These are phyloP conservation scores for Argopecten irradians DNA, from an alignment of 1,140 invertebrate species.

Conservation along the genomic window DNA sequence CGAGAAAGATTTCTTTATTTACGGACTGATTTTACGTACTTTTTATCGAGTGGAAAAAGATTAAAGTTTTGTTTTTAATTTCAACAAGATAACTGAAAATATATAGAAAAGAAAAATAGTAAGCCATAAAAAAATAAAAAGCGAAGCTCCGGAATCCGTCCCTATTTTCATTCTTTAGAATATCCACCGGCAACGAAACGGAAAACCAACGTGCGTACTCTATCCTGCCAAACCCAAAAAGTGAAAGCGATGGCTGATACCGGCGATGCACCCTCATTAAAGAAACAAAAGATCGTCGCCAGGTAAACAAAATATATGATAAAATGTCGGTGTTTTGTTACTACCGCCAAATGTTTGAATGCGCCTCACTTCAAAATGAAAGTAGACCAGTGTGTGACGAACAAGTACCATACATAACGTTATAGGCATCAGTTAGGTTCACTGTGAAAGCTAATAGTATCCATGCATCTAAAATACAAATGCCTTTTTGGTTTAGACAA, in stretches of 20 bases:
- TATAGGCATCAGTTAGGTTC: too few species aligned
- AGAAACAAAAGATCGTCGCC: constrained; percentile 5
- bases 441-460: too few species aligned
- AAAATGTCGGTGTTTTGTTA: background rate
- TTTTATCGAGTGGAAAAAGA: too few species aligned
- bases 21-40: too few species aligned
- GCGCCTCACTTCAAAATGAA: background rate
- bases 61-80: too few species aligned
- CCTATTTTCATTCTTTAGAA: background rate
- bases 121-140: background rate
- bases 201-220: background rate
- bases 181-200: background rate
- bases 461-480: too few species aligned
- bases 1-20: too few species aligned
- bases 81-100: too few species aligned
- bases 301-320: background rate
- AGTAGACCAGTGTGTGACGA: too few species aligned
- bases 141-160: background rate
- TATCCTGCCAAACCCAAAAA: too few species aligned
- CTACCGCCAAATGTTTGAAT: background rate
- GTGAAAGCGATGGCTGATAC: background rate
- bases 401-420: too few species aligned
- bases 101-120: too few species aligned
- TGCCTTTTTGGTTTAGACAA: background rate
- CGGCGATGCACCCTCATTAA: background rate